Evolutionary conservation across 2,797 vertebrate genomes (phyloP), one percentile per base, ranked within the genome.

Genomic region (Peromyscus attwateri): DNA sequence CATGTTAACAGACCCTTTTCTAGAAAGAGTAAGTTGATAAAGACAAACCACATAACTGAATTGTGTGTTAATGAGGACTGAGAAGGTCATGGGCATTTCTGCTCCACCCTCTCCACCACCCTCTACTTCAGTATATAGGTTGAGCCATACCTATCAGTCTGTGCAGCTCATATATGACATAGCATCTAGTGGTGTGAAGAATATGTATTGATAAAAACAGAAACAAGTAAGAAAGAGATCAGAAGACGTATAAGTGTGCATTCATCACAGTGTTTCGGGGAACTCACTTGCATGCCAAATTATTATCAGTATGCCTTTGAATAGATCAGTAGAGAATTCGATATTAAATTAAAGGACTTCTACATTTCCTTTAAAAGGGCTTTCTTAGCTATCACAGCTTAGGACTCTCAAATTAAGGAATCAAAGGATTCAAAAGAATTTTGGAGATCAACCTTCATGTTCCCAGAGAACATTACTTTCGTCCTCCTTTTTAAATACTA

Each of bases 391-490:
- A 70, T 40, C 49, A 91, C 55, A 89, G 87, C 77, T 49, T 80
- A 37, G 73, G 31, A 55, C 37, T 87, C 7, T 60, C 14, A 37
- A 84, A 55, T 73, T 92, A 79, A 92, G 84, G n/a, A 89, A 64
- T 92, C 68, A 46, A 79, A 87, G 55, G 27, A 75, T 87, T 95
- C 49, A 37, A 46, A 92, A 87, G 46, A 85, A 76, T 87, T 95
- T 96, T 70, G 10, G 60, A 95, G 60, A 66, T 91, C 60, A 92
- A 46, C n/a, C 17, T 96, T 23, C 52, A 37, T 73, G 52, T 85
- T 91, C 64, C 43, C 89, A 31, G 70, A 82, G 83, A 80, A 91
- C 79, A 94, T 96, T 77, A 57, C 68, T 91, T 96, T 80, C 68
- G 16, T 80, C 66, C 11, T 96, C 49, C 60, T 25, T 46, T 94